Base-by-base conservation (phyloP, 2,888 invertebrate genomes). In the Caenorhabditis becei region DNA sequence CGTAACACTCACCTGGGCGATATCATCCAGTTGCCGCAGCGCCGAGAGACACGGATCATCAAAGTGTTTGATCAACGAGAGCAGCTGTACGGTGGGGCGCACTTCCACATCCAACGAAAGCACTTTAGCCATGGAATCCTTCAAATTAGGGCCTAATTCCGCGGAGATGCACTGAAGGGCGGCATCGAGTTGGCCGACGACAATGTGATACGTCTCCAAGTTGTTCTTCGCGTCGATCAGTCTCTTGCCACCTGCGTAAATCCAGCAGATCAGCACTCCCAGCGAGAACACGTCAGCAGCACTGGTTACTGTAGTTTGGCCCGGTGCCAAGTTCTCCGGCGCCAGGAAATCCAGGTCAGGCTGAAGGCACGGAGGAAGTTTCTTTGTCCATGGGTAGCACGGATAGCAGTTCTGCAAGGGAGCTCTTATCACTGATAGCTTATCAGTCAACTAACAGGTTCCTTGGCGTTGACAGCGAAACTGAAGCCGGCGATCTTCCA, bases 401-500 rank as follows among this genome's bases (percentile, higher is more conserved):
- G 94, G 92, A 86, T 96, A 94, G 86, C 94, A 94, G 90, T 93
- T 95, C 96, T 96, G 93, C 56, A 92, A 92, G 41, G 14, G 41
- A 16, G 16, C 2, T 41, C 14, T 10, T 14, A 41, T 10, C 8
- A 41, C 3, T 16, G 16, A 41, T 14, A 41, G 10, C n/a, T n/a
- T 32, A 32, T 32, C 32, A 10, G 32, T 7, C 4, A 32, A 70
- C 80, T 53, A 11, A 89, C 89, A 54, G 87, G 85, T 35, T 89
- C 87, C 72, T 88, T 90, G 41, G 88, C 87, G 7, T 84, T 80
- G 16, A 89, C 88, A 8, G 89, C 96, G 86, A 97, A 97, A 91
- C 97, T 97, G 83, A 98, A 94, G 28, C 97, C 97, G 61, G 95
- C 95, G 78, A 98, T 93, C 92, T 98, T 98, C 98, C 98, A 98